Percentiles rank a stretch among this genome's conserved stretches.
Evolutionary conservation across 2,888 invertebrate species (phyloP).

Genomic region (Opisthograptis luteolata): DNA sequence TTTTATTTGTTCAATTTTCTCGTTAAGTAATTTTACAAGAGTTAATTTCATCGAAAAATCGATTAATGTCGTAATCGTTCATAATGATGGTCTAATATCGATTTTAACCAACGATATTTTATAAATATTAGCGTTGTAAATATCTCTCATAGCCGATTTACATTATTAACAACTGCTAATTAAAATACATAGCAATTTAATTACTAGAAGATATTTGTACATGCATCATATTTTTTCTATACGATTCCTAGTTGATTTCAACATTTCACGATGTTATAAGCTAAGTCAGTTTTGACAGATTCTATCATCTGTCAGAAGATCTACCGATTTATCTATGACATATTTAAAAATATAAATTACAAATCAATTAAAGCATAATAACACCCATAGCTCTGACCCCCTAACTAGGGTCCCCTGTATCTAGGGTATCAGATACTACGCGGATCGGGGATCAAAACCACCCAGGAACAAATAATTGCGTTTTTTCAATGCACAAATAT

Average conservation of each 20-base stretch:
- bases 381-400: too few species aligned
- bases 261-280: neutral
- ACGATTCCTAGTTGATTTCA: neutral
- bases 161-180: conserved; percentile 12
- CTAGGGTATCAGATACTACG: too few species aligned
- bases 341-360: too few species aligned
- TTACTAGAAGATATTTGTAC: conserved; percentile 29
- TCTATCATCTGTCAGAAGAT: neutral
- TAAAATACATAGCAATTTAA: conserved; percentile 14
- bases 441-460: too few species aligned
- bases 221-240: conserved; percentile 26
- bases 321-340: neutral
- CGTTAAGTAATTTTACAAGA: neutral
- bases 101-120: neutral
- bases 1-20: neutral
- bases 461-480: too few species aligned
- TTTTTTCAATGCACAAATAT: too few species aligned
- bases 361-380: too few species aligned
- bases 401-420: too few species aligned
- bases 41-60: conserved; percentile 5
- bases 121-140: conserved; percentile 5
- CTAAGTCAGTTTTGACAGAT: neutral
- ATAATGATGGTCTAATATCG: conserved; percentile 11
- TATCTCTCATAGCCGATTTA: conserved; percentile 12
- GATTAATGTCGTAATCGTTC: neutral